Base-by-base conservation (phyloP, 2,888 invertebrate genomes). In the Bimastos eiseni region DNA sequence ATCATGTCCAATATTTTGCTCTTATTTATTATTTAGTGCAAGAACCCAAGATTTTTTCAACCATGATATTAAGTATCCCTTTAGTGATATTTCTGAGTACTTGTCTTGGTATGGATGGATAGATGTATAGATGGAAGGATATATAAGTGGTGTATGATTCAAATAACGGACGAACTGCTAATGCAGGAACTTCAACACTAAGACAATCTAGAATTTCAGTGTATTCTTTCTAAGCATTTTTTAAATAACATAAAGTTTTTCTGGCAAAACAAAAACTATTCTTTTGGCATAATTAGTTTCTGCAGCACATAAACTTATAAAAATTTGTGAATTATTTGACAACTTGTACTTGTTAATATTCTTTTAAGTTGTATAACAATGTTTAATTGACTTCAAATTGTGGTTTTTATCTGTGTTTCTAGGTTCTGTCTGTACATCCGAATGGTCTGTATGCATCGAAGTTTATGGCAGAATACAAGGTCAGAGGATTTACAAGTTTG, bases 401-500 rank as follows among this genome's bases (percentile, higher is more conserved):
- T 84, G 17, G 17, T 33, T 84, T 84, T 86, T 34, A 34, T 37
- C 19, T 86, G 6, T 86, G 37, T 86, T 86, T 24, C 86, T 70
- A 86, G 86, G 86, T 86, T 86, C 17, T 86, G 37, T 34, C 86
- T 34, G 8, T 36, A 0, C 86, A 86, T 86, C 86, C 36, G 37
- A 34, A 86, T 19, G 86, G 86, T 37, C 86, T 86, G 21, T 86
- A 86, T 24, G 34, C 36, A 24, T 86, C 86, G 8, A 86, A 86
- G 37, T 86, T 86, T 36, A 30, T 86, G 8, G 37, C 86, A 86
- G 86, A 86, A 24, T 86, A 70, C n/a, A 70, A 70, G 70, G 70
- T 70, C 70, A 70, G 70, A 70, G 30, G 70, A 70, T 70, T 70
- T 70, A 70, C 70, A n/a, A 70, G 30, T 70, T 70, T 70, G 70